Evolutionary conservation across 2,888 invertebrate genomes (phyloP), one percentile per base, ranked within the genome.

Genomic region (Syritta pipiens): DNA sequence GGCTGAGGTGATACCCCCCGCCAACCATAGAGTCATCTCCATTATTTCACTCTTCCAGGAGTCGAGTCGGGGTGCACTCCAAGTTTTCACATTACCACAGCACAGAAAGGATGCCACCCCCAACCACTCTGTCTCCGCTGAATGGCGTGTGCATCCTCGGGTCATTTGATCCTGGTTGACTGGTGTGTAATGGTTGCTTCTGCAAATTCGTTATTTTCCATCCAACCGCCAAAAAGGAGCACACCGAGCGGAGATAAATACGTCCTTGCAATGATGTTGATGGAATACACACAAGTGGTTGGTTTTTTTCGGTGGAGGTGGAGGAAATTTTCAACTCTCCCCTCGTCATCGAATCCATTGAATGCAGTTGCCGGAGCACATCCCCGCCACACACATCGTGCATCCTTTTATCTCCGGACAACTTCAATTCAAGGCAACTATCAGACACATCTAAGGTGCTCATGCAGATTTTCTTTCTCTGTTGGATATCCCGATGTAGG

Each of bases 101-200:
- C 42, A 35, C 28, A 35, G 49, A 46, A 55, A 30, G 19, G 22
- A 35, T 40, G 30, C 24, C 17, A 48, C 44, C 48, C 40, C 9
- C 10, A 30, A 24, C 12, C 6, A 4, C 14, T 37, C 10, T 10
- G 14, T n/a, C 17, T 24, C 28, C n/a, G 7, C 44, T 75, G 53
- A 69, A 69, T 65, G 19, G 48, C 32, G 65, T 44, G 53, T 71
- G 53, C 59, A 71, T 77, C 77, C 77, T 67, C 65, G 71, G 71
- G 77, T 71, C 77, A 71, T 77, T 77, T 77, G 59, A 67, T 71
- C 32, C 65, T 44, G 44, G 63, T 68, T 76, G 59, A 40, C 46
- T 67, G 37, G 28, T 26, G 26, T 14, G 59, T 59, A 28, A n/a
- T 40, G 35, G n/a, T 60, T 20, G 28, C 35, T 49, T 44, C 35